Conservation (phyloP, 2,797 vertebrate genomes). For the Pipistrellus pipistrellus region DNA sequence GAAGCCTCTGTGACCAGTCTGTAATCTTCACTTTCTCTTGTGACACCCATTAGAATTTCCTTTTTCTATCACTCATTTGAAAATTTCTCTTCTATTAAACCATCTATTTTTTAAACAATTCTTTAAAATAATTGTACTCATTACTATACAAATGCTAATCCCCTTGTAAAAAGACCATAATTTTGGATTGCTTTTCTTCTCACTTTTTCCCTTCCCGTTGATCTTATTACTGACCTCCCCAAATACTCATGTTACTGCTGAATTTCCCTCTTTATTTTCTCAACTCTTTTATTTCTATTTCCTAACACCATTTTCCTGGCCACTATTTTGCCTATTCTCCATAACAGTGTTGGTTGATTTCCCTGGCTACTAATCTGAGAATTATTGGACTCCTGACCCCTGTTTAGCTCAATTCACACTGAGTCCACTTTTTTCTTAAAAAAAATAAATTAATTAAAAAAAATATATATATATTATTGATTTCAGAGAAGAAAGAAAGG, state of each 20-base stretch:
- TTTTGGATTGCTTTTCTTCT: background rate
- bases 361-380: background rate
- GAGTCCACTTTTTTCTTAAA: background rate
- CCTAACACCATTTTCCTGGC: background rate
- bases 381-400: background rate
- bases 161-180: background rate
- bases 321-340: background rate
- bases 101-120: background rate
- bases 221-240: background rate
- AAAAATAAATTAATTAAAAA: too few relatives aligned
- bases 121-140: background rate
- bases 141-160: background rate
- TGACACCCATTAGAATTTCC: background rate
- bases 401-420: background rate
- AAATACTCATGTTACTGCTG: background rate
- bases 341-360: background rate
- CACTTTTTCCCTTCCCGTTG: background rate
- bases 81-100: slow-evolving; percentile 1
- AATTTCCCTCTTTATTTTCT: slow-evolving; percentile 16
- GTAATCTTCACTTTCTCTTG: background rate
- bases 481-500: too few relatives aligned
- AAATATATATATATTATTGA: too few relatives aligned
- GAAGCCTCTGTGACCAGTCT: background rate
- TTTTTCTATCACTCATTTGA: background rate
- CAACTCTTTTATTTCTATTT: background rate